Conservation (phyloP, 2,888 invertebrate species). For the Sinhomidia bicolor region DNA sequence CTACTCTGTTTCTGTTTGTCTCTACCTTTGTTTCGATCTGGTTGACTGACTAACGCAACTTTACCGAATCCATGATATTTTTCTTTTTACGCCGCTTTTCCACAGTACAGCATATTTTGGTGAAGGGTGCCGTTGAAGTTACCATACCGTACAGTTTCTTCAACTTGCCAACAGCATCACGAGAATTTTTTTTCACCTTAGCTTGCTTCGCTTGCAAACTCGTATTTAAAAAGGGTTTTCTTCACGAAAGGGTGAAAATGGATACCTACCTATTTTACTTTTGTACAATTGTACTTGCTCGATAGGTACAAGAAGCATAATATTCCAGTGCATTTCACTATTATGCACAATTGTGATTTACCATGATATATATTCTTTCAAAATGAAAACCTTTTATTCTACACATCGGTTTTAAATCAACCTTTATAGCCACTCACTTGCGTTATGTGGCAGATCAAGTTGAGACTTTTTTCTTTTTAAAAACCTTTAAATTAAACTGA, state of each 20-base stretch:
- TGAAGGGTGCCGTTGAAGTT: slow-evolving; percentile 46
- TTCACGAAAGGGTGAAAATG: slow-evolving; percentile 16
- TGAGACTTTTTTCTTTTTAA: slow-evolving; percentile 14
- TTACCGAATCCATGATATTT: slow-evolving; percentile 57
- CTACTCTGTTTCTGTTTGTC: too few species aligned
- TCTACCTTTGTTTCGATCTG: slow-evolving; percentile 54
- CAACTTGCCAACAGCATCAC: neutral
- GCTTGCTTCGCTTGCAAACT: neutral
- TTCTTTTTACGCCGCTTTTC: neutral
- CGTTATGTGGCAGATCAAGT: neutral
- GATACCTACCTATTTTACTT: neutral
- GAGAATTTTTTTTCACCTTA: slow-evolving; percentile 1
- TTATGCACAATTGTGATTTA: slow-evolving; percentile 16
- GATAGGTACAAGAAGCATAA: neutral
- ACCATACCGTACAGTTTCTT: neutral
- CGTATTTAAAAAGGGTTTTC: neutral
- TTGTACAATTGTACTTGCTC: neutral
- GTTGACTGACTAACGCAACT: slow-evolving; percentile 66
- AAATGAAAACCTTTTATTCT: neutral
- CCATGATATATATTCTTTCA: neutral
- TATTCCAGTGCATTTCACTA: neutral
- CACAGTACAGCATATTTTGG: neutral
- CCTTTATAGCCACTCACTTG: slow-evolving; percentile 31
- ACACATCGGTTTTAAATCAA: slow-evolving; percentile 41
- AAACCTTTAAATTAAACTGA: slow-evolving; percentile 36